These are phyloP conservation scores for Sceloporus tristichus DNA, from an alignment of 2,113 vertebrate genomes.

Conservation along the genomic window DNA sequence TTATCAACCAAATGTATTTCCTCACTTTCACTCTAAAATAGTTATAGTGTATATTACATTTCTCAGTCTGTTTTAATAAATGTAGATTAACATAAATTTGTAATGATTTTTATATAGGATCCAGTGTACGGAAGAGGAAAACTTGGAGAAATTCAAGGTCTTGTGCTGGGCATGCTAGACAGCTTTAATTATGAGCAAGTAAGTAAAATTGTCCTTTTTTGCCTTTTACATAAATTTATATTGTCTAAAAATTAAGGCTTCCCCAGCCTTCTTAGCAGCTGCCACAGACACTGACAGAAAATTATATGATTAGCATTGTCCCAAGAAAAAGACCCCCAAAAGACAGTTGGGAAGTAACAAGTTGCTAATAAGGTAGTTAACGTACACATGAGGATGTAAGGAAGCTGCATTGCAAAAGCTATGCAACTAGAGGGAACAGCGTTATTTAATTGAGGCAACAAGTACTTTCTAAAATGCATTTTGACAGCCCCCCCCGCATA, in stretches of 20 bases:
- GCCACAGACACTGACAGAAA: too few species aligned
- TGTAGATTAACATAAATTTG: slow-evolving; percentile 21
- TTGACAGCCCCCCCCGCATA: too few species aligned
- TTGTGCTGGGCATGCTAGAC: slow-evolving; percentile 96
- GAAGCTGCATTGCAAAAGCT: too few species aligned
- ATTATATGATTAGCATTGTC: too few species aligned
- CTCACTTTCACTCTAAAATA: background rate
- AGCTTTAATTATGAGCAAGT: slow-evolving; percentile 98
- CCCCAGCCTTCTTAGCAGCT: too few species aligned
- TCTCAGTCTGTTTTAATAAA: slow-evolving; percentile 26
- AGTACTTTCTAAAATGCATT: too few species aligned
- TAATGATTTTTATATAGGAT: slow-evolving; percentile 80
- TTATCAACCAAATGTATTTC: background rate
- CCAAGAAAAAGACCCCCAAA: too few species aligned
- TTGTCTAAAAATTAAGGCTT: background rate
- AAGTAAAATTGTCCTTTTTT: slow-evolving; percentile 38
- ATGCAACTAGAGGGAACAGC: too few species aligned
- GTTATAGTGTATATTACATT: background rate
- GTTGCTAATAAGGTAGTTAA: too few species aligned
- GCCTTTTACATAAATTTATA: slow-evolving; percentile 1
- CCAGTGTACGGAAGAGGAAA: slow-evolving; percentile 97
- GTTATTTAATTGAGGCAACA: too few species aligned
- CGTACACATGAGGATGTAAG: too few species aligned
- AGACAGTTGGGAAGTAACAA: too few species aligned
- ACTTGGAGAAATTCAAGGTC: slow-evolving; percentile 95